Evolutionary conservation across 1,140 invertebrate genomes (phyloP).

Genomic region (Homalodisca vitripennis): DNA sequence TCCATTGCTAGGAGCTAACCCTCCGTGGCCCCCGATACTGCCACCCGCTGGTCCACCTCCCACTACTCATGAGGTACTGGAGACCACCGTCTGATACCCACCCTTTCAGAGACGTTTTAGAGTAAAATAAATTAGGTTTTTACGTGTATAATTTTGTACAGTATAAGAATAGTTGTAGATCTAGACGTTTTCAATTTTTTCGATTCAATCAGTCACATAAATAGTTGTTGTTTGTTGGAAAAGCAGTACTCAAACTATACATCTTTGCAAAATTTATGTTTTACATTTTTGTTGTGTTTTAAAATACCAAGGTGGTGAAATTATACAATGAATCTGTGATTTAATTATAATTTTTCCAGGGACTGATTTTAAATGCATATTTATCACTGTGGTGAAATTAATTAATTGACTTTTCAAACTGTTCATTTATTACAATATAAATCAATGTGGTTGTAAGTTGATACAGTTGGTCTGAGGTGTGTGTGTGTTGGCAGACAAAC

Average conservation of each 20-base stretch:
- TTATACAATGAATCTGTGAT: too few species aligned
- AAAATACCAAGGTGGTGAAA: too few species aligned
- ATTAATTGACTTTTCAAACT: too few species aligned
- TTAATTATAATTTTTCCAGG: too few species aligned
- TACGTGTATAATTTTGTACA: neutral
- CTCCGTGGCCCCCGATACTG: slow-evolving; percentile 42
- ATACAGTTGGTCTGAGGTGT: neutral
- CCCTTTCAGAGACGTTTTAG: neutral
- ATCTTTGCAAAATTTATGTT: too few species aligned
- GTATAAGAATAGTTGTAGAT: neutral
- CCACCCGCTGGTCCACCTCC: slow-evolving; percentile 15
- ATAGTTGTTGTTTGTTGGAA: too few species aligned
- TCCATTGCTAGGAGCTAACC: slow-evolving; percentile 37
- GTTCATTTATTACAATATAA: too few species aligned
- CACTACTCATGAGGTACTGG: slow-evolving; percentile 56
- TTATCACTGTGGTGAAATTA: too few species aligned
- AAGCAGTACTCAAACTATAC: too few species aligned
- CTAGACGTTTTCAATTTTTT: neutral
- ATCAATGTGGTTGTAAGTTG: too few species aligned
- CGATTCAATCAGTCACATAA: neutral
- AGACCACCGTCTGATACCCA: slow-evolving; percentile 60
- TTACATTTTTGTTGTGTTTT: too few species aligned
- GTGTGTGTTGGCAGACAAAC: neutral
- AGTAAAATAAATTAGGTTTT: neutral
- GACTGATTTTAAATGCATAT: too few species aligned